Evolutionary conservation across 2,888 invertebrate species (phyloP).

Genomic region (Omphaloscelis lunosa): DNA sequence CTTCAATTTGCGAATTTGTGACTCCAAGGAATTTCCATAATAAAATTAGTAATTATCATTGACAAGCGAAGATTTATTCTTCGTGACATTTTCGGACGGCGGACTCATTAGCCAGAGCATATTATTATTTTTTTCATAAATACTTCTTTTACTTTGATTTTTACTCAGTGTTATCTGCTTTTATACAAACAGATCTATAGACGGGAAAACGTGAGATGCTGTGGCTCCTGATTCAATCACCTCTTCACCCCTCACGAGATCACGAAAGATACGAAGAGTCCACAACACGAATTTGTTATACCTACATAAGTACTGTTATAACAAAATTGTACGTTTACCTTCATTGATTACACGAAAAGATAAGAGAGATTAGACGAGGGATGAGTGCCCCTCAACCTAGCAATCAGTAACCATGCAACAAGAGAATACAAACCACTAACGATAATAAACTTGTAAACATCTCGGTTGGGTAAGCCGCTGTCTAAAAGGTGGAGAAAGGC

Average conservation of each 20-base stretch:
- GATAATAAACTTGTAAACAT: slow-evolving; percentile 35
- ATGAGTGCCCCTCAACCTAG: slow-evolving; percentile 42
- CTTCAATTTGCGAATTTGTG: slow-evolving; percentile 19
- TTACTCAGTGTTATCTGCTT: neutral
- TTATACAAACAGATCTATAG: slow-evolving; percentile 6
- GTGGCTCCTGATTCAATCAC: slow-evolving; percentile 12
- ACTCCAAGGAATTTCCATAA: slow-evolving; percentile 38
- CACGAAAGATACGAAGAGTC: slow-evolving; percentile 2
- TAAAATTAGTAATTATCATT: slow-evolving; percentile 35
- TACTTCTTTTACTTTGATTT: slow-evolving; percentile 1
- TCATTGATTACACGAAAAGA: slow-evolving; percentile 49
- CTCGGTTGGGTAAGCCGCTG: slow-evolving; percentile 25
- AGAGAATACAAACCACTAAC: slow-evolving; percentile 39
- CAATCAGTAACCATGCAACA: slow-evolving; percentile 51
- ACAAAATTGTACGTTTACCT: slow-evolving; percentile 34
- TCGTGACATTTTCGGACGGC: slow-evolving; percentile 15
- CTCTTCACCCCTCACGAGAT: slow-evolving; percentile 31
- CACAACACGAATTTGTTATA: slow-evolving; percentile 9
- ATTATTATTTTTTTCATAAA: slow-evolving; percentile 12
- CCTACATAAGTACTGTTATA: slow-evolving; percentile 3
- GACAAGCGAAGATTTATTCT: slow-evolving; percentile 19
- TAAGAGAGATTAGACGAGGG: slow-evolving; percentile 45
- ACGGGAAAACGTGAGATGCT: slow-evolving; percentile 6
- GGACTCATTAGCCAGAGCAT: slow-evolving; percentile 4
- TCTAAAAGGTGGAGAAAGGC: slow-evolving; percentile 24